Conservation (phyloP, 2,113 vertebrate species). For the Aegypius monachus region DNA sequence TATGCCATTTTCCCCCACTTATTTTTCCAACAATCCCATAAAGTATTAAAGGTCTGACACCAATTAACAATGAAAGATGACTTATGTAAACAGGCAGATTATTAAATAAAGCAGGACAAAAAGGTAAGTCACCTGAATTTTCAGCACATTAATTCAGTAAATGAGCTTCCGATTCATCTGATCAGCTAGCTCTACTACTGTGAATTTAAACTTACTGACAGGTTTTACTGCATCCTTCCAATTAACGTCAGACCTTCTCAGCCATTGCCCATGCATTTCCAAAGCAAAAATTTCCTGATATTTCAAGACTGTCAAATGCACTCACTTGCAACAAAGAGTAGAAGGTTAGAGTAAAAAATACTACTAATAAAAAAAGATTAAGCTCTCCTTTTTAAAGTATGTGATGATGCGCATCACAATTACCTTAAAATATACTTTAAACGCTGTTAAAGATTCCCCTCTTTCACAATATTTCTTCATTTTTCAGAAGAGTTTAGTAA, state of each 20-base stretch:
- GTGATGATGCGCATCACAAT: not conserved
- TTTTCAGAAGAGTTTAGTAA: not conserved
- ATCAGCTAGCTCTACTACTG: constrained; percentile 13
- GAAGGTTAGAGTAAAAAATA: not conserved
- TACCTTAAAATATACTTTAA: not conserved
- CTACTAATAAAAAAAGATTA: not conserved
- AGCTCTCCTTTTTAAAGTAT: not conserved
- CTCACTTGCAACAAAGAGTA: not conserved
- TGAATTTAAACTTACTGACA: constrained; percentile 55
- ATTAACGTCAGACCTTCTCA: constrained; percentile 48
- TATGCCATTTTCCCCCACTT: not conserved
- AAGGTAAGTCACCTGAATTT: constrained; percentile 55
- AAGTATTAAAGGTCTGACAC: constrained; percentile 3
- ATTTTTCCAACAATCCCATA: not conserved
- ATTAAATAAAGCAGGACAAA: constrained; percentile 56
- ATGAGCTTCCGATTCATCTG: constrained; percentile 53
- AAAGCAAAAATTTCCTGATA: not conserved
- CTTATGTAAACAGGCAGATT: constrained; percentile 46
- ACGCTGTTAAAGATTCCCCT: not conserved
- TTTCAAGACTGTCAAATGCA: constrained; percentile 31
- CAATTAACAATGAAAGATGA: constrained; percentile 62
- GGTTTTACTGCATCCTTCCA: constrained; percentile 51
- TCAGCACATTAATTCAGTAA: constrained; percentile 64
- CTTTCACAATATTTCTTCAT: not conserved
- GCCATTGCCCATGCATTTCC: not conserved